Base-by-base conservation (phyloP, 2,113 vertebrate genomes). In the Actenoides lindsayi region DNA sequence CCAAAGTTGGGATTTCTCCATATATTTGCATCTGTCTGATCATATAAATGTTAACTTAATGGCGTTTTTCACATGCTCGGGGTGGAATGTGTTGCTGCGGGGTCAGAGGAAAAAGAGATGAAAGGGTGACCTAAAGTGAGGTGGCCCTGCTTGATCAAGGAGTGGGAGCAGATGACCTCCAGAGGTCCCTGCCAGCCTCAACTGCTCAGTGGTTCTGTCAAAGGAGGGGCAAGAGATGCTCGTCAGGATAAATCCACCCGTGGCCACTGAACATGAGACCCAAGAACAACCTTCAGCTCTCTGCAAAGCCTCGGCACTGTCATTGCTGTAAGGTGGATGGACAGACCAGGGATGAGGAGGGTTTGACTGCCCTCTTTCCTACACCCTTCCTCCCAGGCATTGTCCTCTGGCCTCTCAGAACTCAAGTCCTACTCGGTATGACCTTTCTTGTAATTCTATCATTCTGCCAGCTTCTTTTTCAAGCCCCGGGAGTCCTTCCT, bases 191-290 rank as follows among this genome's bases (percentile, higher is more conserved):
- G 74, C 57, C 18, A 71, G 76, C 70, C 60, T 20, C 59, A 41
- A 8, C 13, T 3, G 1, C 53, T 10, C 78, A 13, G 17, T 0
- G 1, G 8, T n/a, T 24, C 46, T 19, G 37, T 3, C 57, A 35
- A 42, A 57, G 68, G 62, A 73, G 21, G 20, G 54, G 24, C 53
- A 10, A 24, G n/a, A 57, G 51, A 6, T 46, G 37, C 16, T 62
- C 9, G 6, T 27, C 39, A 9, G 65, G 57, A 27, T 59, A 67
- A 93, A 83, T 33, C 78, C 53, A 63, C n/a, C 82, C 2, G 0
- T 24, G 75, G 7, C 57, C 67, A 12, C 37, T 28, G 78, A 65
- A 50, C 0, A 0, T 1, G 46, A 54, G 59, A 50, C 37, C 10
- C 24, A 14, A 63, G 65, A 67, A 10, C 50, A 76, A n/a, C 42